Percentiles rank a stretch among this genome's conserved stretches.
These are phyloP conservation scores for Sapayoa aenigma DNA, from an alignment of 2,113 vertebrate species.

Conservation along the genomic window DNA sequence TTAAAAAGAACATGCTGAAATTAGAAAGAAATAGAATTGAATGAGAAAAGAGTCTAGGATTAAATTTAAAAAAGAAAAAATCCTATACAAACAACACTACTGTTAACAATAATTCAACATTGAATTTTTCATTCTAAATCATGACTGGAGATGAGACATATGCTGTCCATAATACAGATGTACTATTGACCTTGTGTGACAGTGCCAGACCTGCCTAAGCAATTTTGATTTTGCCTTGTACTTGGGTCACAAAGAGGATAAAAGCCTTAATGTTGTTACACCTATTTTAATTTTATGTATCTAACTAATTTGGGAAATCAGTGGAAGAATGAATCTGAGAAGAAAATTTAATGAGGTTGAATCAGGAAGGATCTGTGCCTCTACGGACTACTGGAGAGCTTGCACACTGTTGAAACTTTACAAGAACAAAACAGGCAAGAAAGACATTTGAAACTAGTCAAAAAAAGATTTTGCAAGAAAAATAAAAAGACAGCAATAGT, in stretches of 20 bases:
- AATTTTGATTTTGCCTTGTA: neutral
- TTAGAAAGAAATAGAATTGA: neutral
- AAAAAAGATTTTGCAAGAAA: neutral
- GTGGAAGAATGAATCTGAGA: neutral
- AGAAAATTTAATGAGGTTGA: constrained; percentile 14
- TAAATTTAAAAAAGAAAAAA: neutral
- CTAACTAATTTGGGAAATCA: neutral
- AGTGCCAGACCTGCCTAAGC: neutral
- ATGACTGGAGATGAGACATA: neutral
- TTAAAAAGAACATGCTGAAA: neutral
- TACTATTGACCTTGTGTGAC: neutral
- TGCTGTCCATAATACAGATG: neutral
- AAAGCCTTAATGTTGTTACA: neutral
- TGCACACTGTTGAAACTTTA: neutral
- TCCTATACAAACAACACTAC: neutral
- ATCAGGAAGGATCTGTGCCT: neutral
- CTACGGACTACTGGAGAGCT: neutral
- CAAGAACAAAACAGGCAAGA: neutral
- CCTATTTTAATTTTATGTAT: neutral
- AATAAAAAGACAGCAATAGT: neutral
- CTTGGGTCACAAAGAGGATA: neutral
- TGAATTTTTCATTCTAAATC: neutral
- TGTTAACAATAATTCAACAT: neutral
- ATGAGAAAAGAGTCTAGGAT: neutral
- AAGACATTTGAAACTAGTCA: neutral